phyloP scores from a whole-genome alignment of 2,797 vertebrate genomes.

The Helostoma temminkii region DNA sequence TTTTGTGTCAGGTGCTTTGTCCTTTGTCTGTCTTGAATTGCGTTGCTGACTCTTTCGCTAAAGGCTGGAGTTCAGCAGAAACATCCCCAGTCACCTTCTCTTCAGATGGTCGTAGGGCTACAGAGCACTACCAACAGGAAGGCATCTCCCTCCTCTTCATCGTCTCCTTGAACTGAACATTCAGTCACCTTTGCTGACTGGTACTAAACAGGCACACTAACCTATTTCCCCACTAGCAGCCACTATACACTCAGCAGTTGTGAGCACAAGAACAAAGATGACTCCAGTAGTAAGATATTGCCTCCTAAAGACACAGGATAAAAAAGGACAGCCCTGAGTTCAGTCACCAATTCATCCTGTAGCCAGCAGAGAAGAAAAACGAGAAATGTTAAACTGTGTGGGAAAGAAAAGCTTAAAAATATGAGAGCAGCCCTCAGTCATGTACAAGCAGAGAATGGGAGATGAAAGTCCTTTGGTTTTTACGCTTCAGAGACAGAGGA shows the following conservation, averaged over 20 bases:
- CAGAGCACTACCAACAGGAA: slow-evolving; percentile 52
- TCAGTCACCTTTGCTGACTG: slow-evolving; percentile 66
- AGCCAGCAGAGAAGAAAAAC: slow-evolving; percentile 13
- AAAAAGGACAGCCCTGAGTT: slow-evolving; percentile 33
- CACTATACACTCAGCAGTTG: slow-evolving; percentile 64
- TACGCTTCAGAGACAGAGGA: slow-evolving; percentile 60
- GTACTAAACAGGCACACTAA: slow-evolving; percentile 77
- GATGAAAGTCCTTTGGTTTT: slow-evolving; percentile 70
- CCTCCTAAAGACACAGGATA: slow-evolving; percentile 28
- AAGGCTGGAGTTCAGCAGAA: slow-evolving; percentile 58
- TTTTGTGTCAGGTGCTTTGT: slow-evolving; percentile 25
- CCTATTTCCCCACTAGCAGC: slow-evolving; percentile 77
- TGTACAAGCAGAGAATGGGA: slow-evolving; percentile 50
- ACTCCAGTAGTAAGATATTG: slow-evolving; percentile 50
- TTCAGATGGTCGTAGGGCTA: slow-evolving; percentile 34
- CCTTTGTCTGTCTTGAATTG: slow-evolving; percentile 39
- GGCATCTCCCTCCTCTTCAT: slow-evolving; percentile 71
- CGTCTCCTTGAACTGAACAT: slow-evolving; percentile 39
- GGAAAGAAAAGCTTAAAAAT: slow-evolving; percentile 30
- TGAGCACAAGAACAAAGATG: slow-evolving; percentile 74
- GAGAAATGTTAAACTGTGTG: slow-evolving; percentile 5
- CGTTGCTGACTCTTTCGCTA: slow-evolving; percentile 41
- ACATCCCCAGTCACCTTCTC: slow-evolving; percentile 60
- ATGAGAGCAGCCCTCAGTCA: slow-evolving; percentile 36
- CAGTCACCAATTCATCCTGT: slow-evolving; percentile 53